Evolutionary conservation across 1,140 invertebrate genomes (phyloP).

Genomic region (Piezodorus guildinii): DNA sequence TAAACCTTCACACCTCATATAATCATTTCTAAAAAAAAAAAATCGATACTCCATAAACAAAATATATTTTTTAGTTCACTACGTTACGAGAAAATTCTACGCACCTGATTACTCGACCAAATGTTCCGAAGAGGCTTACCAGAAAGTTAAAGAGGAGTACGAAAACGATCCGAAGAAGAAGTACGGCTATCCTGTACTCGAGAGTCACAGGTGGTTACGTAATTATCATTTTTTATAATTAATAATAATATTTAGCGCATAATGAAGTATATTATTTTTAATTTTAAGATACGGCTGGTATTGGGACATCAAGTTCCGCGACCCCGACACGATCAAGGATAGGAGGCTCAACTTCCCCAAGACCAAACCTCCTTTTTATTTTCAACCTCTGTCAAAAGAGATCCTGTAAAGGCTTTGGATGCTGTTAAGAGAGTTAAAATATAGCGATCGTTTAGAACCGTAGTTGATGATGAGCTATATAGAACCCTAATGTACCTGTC

Average conservation of each 20-base stretch:
- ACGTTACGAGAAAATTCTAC: conserved; percentile 27
- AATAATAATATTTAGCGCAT: neutral
- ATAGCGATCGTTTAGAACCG: too few species aligned
- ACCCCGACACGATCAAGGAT: conserved; percentile 18
- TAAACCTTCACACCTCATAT: conserved; percentile 1
- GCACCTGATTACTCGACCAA: conserved; percentile 18
- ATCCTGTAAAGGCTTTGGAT: too few species aligned
- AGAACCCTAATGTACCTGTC: conserved; percentile 18
- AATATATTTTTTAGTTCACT: conserved; percentile 23
- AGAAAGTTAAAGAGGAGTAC: conserved; percentile 21
- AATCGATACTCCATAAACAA: neutral
- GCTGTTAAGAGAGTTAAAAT: too few species aligned
- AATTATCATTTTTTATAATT: neutral
- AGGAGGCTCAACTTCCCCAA: conserved; percentile 14
- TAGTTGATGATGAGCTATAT: too few species aligned
- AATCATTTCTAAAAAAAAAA: neutral
- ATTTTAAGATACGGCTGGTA: conserved; percentile 27
- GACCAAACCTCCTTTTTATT: neutral
- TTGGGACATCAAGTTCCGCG: conserved; percentile 22
- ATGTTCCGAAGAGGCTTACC: conserved; percentile 10
- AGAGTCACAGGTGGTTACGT: conserved; percentile 25
- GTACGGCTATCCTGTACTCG: conserved; percentile 18
- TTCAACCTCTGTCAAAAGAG: conserved; percentile 15
- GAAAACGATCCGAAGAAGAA: conserved; percentile 22
- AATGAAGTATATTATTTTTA: neutral